phyloP scores from a whole-genome alignment of 2,888 invertebrate species.

The Scelioninae gen. 1 region DNA sequence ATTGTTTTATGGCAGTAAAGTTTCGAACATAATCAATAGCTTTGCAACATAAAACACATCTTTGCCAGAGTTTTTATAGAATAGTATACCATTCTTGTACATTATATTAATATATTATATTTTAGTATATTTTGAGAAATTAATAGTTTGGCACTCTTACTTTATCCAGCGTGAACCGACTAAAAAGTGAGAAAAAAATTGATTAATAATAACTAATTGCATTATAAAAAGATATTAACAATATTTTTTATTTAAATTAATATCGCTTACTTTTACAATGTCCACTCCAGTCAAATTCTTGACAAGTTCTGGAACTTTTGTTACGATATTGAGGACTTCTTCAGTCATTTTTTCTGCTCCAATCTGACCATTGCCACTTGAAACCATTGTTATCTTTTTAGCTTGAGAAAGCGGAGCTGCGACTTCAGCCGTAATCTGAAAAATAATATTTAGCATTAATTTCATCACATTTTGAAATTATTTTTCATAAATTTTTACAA shows the following conservation, averaged over 20 bases:
- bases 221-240: slow-evolving; percentile 4
- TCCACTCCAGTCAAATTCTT: slow-evolving; percentile 97
- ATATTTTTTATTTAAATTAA: too few species aligned
- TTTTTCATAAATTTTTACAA: too few species aligned
- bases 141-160: slow-evolving; percentile 66
- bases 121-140: slow-evolving; percentile 34
- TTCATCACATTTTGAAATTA: too few species aligned
- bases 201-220: too few species aligned
- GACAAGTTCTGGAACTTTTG: slow-evolving; percentile 95
- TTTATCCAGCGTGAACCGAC: slow-evolving; percentile 83
- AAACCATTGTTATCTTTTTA: slow-evolving; percentile 98
- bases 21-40: slow-evolving; percentile 28
- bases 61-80: slow-evolving; percentile 43
- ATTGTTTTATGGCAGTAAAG: slow-evolving; percentile 56
- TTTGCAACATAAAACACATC: slow-evolving; percentile 32
- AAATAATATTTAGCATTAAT: slow-evolving; percentile 17
- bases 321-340: slow-evolving; percentile 96
- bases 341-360: slow-evolving; percentile 97
- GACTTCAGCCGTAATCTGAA: slow-evolving; percentile 96
- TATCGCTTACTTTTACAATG: slow-evolving; percentile 90
- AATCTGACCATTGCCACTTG: slow-evolving; percentile 94
- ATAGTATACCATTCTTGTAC: slow-evolving; percentile 37
- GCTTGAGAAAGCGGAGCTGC: slow-evolving; percentile 97
- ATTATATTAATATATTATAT: slow-evolving; percentile 53
- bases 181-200: slow-evolving; percentile 75